Base-by-base conservation (phyloP, 2,113 vertebrate species). In the Heptranchias perlo region DNA sequence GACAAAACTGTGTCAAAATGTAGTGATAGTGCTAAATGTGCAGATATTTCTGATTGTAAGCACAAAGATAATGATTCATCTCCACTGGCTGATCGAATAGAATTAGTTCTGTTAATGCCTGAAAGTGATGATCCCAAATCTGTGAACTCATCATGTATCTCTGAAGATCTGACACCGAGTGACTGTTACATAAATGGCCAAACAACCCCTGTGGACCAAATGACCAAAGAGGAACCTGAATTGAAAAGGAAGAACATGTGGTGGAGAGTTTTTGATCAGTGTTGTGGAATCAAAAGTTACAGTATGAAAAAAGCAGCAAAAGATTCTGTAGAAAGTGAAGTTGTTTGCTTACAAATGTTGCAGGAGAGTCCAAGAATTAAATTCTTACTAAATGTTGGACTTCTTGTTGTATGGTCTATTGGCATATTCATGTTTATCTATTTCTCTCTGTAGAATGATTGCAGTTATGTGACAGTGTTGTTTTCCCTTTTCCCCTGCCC, bases 391-490 rank as follows among this genome's bases (percentile, higher is more conserved):
- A 99, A 99, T 97, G 47, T 97, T 96, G 98, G 98, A 96, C 98
- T 99, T 96, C 10, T 99, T 28, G 96, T 97, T 47, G 98, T 99
- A 96, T 99, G 98, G 97, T 98, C 97, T 0, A 96, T 99, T 97
- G 99, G 99, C 96, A 97, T 99, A 97, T 99, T 99, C 97, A 98
- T 99, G 98, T 99, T 99, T 97, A 98, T 99, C 97, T 99, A 99
- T 98, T 99, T 99, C 96, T 99, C 99, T 96, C 97, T 99, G 96
- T 99, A 98, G 96, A 96, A 96, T 96, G 96, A 96, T 16, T 62
- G 16, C n/a, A 28, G 3, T 44, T 65, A 94, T 89, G 39, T 94
- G 61, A 21, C 4, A 61, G 0, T 54, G 21, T 67, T 31, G 39
- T 73, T 64, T 95, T 67, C 64, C n/a, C 28, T 49, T 49, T 67